Evolutionary conservation across 2,888 invertebrate genomes (phyloP), one percentile per base, ranked within the genome.

Genomic region (Mystacides longicornis): DNA sequence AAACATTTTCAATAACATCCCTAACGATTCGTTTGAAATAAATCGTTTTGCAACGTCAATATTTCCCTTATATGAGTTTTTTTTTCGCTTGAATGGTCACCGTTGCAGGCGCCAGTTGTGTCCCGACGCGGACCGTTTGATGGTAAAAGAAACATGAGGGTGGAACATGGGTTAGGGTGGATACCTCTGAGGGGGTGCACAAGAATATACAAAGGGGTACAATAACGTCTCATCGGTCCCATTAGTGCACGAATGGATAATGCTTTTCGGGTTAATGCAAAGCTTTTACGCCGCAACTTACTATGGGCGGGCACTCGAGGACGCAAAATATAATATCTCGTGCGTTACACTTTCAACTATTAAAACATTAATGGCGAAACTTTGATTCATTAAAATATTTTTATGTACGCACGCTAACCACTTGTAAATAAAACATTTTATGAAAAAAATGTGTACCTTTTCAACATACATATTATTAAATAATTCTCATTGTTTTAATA

Each of bases 241-340:
- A 53, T 53, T 56, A 56, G 56, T 43, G 56, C 46, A 50, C 52
- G 27, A 51, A 51, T 56, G 52, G 31, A 23, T 46, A 49, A 52
- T 53, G 46, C 52, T 52, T 50, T 56, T 56, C 49, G 49, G 54
- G 54, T 48, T 48, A 48, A 48, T 48, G 48, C 48, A 22, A 5
- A 14, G 23, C 21, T 48, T 48, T 48, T 48, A 45, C 23, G 48
- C 23, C 23, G n/a, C 48, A 23, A 48, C 23, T 21, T 23, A 23
- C 22, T 48, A 21, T 27, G 5, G 27, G 27, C 16, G 16, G 37
- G 7, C 14, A 37, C 37, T 37, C 16, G 3, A 19, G 47, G 33
- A 27, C 51, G 43, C 23, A 20, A 43, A 23, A 43, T 51, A 51
- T 22, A 51, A n/a, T 31, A 19, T 42, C 45, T 47, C 21, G 21